Evolutionary conservation across 2,113 vertebrate species (phyloP).

Genomic region (Gallinago paraguaiae): DNA sequence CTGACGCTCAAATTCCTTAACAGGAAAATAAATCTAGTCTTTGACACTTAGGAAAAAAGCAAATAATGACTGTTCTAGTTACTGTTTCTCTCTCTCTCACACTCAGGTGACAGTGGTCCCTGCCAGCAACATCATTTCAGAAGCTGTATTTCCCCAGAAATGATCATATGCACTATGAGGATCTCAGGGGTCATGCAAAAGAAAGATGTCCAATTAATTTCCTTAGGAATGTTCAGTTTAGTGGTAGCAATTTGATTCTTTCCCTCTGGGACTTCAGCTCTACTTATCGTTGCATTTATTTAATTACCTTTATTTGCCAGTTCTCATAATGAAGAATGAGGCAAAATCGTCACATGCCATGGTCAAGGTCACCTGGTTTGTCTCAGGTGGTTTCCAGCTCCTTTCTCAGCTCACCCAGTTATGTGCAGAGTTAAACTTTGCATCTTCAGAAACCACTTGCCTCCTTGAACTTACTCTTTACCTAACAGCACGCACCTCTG

Average conservation of each 20-base stretch:
- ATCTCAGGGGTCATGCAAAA: not conserved
- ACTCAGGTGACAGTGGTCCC: not conserved
- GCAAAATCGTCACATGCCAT: not conserved
- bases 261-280: not conserved
- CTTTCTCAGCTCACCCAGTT: not conserved
- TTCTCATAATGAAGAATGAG: not conserved
- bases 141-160: not conserved
- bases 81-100: not conserved
- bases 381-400: slow-evolving; percentile 22
- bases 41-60: not conserved
- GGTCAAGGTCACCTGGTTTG: not conserved
- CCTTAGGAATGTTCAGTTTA: not conserved
- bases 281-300: not conserved
- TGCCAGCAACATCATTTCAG: not conserved
- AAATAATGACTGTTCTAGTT: not conserved
- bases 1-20: not conserved
- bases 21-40: not conserved
- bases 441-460: not conserved
- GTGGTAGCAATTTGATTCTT: slow-evolving; percentile 8
- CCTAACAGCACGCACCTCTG: not conserved
- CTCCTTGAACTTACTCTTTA: not conserved
- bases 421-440: not conserved
- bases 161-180: not conserved
- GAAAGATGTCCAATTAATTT: slow-evolving; percentile 24
- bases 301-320: not conserved